phyloP scores from a whole-genome alignment of 2,888 invertebrate species.

The Cheilosia grossa region DNA sequence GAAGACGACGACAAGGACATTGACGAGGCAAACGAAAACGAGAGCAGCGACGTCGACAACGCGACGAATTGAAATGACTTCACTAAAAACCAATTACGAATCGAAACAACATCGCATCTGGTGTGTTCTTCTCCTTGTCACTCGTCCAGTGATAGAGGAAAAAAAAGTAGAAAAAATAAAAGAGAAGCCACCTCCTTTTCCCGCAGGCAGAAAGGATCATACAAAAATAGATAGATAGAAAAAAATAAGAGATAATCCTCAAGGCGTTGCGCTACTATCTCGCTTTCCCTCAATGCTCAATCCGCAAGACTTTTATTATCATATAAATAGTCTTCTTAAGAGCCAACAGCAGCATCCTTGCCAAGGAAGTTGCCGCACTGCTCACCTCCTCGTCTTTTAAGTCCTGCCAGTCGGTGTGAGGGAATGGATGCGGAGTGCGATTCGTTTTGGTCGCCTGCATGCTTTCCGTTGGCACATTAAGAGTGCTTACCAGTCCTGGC shows the following conservation, averaged over 20 bases:
- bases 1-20: conserved; percentile 51
- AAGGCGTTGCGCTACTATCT: conserved; percentile 53
- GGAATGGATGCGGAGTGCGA: background rate
- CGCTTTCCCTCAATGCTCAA: conserved; percentile 54
- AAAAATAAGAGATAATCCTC: conserved; percentile 70
- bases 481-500: conserved; percentile 26
- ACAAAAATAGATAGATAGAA: conserved; percentile 44
- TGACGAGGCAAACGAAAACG: conserved; percentile 59
- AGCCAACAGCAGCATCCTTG: conserved; percentile 66
- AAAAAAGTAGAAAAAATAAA: background rate
- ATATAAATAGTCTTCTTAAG: conserved; percentile 75
- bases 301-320: conserved; percentile 74
- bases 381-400: conserved; percentile 21
- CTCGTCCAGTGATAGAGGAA: conserved; percentile 15
- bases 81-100: conserved; percentile 75
- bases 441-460: conserved; percentile 25
- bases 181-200: conserved; percentile 20
- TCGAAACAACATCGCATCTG: conserved; percentile 71
- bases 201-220: conserved; percentile 31
- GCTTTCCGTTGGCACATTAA: conserved; percentile 35
- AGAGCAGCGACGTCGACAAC: conserved; percentile 27
- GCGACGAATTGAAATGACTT: conserved; percentile 69
- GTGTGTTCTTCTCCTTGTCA: conserved; percentile 19
- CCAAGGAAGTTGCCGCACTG: conserved; percentile 45
- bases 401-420: too few species aligned